These are phyloP conservation scores for Trisateles emortualis DNA, from an alignment of 2,888 invertebrate species.

Conservation along the genomic window DNA sequence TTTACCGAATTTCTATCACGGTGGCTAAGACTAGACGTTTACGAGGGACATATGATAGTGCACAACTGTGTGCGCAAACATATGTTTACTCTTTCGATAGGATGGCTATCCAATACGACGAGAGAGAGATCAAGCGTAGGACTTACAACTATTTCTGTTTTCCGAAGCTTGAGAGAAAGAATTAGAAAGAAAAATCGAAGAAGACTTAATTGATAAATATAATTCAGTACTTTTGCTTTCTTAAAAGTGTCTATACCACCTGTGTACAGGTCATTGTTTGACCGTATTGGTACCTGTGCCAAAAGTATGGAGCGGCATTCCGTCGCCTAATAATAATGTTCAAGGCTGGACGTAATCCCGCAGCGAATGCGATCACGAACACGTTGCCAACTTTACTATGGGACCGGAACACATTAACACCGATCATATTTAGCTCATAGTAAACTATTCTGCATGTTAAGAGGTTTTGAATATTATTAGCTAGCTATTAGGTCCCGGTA, in stretches of 20 bases:
- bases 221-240: not conserved
- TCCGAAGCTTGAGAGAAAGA: no score
- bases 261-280: not conserved
- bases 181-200: not conserved
- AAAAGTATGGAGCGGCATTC: constrained; percentile 31
- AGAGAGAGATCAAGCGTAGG: no score
- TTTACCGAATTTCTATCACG: not conserved
- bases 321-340: constrained; percentile 38
- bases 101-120: no score
- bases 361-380: constrained; percentile 23
- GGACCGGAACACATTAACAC: constrained; percentile 39
- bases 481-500: no score
- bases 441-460: constrained; percentile 14
- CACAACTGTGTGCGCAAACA: no score
- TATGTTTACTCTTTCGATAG: no score
- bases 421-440: constrained; percentile 32
- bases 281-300: constrained; percentile 11
- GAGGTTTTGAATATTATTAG: no score
- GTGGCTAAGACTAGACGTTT: no score
- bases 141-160: no score
- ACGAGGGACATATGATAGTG: no score
- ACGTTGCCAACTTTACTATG: constrained; percentile 38
- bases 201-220: not conserved
- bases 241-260: not conserved
- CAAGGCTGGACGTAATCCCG: constrained; percentile 39